Conservation (phyloP, 2,113 vertebrate species). For the Brachypteracias leptosomus region DNA sequence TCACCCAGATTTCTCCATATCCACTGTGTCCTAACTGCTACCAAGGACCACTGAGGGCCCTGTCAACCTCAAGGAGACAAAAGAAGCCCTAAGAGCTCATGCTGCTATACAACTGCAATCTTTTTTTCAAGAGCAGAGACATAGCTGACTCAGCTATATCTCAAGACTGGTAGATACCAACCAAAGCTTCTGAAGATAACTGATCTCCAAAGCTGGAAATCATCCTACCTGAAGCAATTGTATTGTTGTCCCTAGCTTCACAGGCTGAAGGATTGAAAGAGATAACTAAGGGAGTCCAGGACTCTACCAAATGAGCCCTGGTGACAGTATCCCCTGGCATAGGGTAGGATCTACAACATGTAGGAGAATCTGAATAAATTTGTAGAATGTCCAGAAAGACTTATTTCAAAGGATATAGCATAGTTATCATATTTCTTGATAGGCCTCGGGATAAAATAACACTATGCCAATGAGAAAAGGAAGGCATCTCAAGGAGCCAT, state of each 20-base stretch:
- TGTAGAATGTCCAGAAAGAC: background rate
- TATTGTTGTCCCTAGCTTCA: too few relatives aligned
- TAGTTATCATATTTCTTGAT: background rate
- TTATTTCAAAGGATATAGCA: background rate
- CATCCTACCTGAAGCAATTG: background rate
- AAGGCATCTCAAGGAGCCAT: background rate
- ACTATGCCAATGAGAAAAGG: background rate
- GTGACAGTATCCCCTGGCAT: background rate
- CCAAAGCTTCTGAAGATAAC: background rate
- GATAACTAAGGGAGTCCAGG: background rate
- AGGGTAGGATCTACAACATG: background rate
- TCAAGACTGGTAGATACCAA: background rate
- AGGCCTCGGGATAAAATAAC: background rate
- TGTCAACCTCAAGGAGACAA: background rate
- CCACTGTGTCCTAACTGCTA: background rate
- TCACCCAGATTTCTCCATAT: background rate
- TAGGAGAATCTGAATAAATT: background rate
- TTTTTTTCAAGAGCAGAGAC: background rate
- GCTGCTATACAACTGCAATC: background rate
- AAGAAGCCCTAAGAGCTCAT: background rate
- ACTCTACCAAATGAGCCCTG: background rate
- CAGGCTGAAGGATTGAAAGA: background rate
- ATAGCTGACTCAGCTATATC: background rate
- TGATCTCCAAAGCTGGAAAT: background rate
- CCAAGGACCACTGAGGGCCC: background rate